Base-by-base conservation (phyloP, 2,797 vertebrate species). In the Eospalax fontanierii region DNA sequence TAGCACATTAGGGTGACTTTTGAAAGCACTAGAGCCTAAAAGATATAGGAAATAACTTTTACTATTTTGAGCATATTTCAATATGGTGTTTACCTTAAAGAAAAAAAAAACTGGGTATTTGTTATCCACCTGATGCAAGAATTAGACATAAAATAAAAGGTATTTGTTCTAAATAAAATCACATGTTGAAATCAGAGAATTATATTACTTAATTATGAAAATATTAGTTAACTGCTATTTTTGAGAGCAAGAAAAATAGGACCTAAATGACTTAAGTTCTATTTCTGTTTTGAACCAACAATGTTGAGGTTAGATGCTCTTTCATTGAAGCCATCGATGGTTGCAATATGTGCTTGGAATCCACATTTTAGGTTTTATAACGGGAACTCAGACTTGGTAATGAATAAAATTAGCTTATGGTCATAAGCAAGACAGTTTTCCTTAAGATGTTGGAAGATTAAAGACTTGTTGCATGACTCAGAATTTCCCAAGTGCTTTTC, bases 381-480 rank as follows among this genome's bases (percentile, higher is more conserved):
- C 1, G 68, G 81, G 38, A 92, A 30, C 19, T 66, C 11, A 50
- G 50, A 54, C 7, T 92, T 89, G 24, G 46, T 75, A 59, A 68
- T 78, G 63, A 82, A 75, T 59, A 95, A n/a, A 81, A 54, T 66
- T 84, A 90, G 43, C 21, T 78, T 74, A 43, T 38, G 28, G 15
- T 89, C 85, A 12, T 79, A 86, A 89, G 90, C 26, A 90, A 66
- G 16, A 84, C 6, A 38, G 30, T 84, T 96, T 94, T 82, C 75
- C 21, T 83, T 80, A 78, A 84, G 24, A 81, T 89, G 78, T n/a
- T 19, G 90, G 78, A 76, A 93, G 61, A 87, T 59, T 93, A 92
- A 93, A 94, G 15, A 94, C 71, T 12, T 28, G 6, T 59, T 54
- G 33, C 21, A 74, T 70, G 66, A 79, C 11, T 89, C 46, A 40